Percentiles rank a stretch among this genome's conserved stretches.
phyloP scores from a whole-genome alignment of 2,888 invertebrate species.

The Iphiclides podalirius region DNA sequence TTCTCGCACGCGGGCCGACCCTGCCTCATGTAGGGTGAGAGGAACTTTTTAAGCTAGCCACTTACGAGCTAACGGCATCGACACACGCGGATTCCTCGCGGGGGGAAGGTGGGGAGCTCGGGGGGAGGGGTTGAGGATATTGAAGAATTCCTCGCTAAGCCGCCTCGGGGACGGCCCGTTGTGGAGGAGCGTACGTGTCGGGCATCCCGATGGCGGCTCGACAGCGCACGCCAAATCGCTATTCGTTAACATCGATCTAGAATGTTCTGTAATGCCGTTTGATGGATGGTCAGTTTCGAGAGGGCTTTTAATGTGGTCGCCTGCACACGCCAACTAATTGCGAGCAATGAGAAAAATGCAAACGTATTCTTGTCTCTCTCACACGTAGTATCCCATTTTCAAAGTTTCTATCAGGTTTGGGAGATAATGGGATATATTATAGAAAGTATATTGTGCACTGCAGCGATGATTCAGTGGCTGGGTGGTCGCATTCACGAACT shows the following conservation, averaged over 20 bases:
- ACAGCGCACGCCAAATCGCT: not conserved
- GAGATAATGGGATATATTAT: no score
- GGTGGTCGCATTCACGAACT: no score
- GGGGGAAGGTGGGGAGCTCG: not conserved
- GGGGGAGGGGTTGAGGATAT: conserved; percentile 9
- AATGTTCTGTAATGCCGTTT: no score
- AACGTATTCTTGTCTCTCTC: no score
- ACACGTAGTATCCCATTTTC: no score
- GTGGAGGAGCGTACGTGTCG: conserved; percentile 14
- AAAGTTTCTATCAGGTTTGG: no score
- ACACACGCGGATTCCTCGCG: conserved; percentile 12
- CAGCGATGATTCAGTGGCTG: no score
- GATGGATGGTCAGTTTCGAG: no score
- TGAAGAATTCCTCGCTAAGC: conserved; percentile 24
- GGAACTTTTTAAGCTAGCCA: conserved; percentile 21
- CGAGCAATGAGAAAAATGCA: no score
- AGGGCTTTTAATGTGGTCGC: no score
- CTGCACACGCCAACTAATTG: no score
- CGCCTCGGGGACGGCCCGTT: conserved; percentile 17
- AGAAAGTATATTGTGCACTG: no score
- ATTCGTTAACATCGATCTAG: not conserved
- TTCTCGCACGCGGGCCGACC: not conserved
- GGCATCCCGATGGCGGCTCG: conserved; percentile 5
- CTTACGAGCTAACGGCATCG: conserved; percentile 16
- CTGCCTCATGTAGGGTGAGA: conserved; percentile 10